Evolutionary conservation across 2,797 vertebrate species (phyloP), one percentile per base, ranked within the genome.

Genomic region (Euthynnus affinis): DNA sequence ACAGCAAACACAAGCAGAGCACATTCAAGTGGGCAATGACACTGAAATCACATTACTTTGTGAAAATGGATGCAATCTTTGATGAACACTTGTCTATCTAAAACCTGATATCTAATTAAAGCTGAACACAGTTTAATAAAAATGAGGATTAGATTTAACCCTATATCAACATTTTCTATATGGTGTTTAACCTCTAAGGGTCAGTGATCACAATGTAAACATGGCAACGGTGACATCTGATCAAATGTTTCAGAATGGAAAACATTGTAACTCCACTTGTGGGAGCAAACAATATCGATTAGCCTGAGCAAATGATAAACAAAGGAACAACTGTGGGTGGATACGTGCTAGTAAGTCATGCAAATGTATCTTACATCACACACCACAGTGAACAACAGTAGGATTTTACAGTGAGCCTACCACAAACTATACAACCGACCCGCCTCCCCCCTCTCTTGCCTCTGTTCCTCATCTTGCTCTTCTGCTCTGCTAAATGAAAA

Each of bases 401-500:
- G n/a, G 80, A 89, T 77, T 76, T 90, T 83, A 91, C 89, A 78
- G 91, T 90, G 89, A 93, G 91, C 91, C 93, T 96, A 96, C 95
- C 95, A 96, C 94, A 95, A 91, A 90, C 95, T 96, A 96, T 95
- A 96, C 95, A 96, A 95, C 88, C 94, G 94, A 95, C 95, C 95
- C 93, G 94, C 93, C 94, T 95, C 95, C 94, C 95, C 94, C 94
- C 95, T 95, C 83, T 95, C 96, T 91, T 93, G 93, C 92, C 95
- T 95, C 94, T 96, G 95, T 70, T 95, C 95, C 93, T 96, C 95
- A 94, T 96, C 95, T 92, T 95, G 94, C 84, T 96, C 95, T 93
- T 96, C 95, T 95, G 93, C 95, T 96, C 95, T 94, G 95, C 95
- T 96, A 96, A 94, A 95, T 93, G 90, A 92, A 90, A 93, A 95